Conservation (phyloP, 1,140 invertebrate genomes). For the Teleopsis dalmanni region DNA sequence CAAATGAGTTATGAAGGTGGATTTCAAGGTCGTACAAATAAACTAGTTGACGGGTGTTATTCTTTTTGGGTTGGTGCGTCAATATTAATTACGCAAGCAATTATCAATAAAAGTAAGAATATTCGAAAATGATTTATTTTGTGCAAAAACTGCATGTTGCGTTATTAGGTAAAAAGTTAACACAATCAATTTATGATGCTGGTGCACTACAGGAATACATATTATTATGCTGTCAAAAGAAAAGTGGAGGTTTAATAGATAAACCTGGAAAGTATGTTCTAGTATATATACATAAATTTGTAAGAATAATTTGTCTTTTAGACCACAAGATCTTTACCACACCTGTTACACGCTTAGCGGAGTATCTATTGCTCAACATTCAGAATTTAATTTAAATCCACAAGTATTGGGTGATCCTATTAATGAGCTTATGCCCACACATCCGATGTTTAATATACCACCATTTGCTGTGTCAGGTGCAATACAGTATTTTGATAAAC, state of each 20-base stretch:
- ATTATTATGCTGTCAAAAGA: conserved; percentile 83
- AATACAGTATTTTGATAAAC: conserved; percentile 21
- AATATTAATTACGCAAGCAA: conserved; percentile 68
- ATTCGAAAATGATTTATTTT: not conserved
- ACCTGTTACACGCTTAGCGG: conserved; percentile 95
- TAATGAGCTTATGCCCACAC: conserved; percentile 55
- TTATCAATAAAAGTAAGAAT: conserved; percentile 35
- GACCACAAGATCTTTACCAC: conserved; percentile 86
- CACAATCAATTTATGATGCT: conserved; percentile 62
- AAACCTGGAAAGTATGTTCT: conserved; percentile 85
- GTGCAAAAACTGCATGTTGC: not conserved
- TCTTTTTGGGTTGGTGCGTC: conserved; percentile 96
- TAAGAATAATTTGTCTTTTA: conserved; percentile 47
- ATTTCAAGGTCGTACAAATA: conserved; percentile 94
- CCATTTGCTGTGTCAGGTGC: conserved; percentile 34
- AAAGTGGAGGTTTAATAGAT: conserved; percentile 87
- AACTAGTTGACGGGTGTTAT: conserved; percentile 97
- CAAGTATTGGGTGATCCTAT: conserved; percentile 52
- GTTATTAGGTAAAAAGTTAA: conserved; percentile 17
- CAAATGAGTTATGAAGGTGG: conserved; percentile 89
- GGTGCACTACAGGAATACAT: conserved; percentile 91
- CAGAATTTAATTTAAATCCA: conserved; percentile 47
- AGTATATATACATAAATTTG: not conserved
- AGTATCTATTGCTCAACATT: conserved; percentile 88
- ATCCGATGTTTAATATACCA: conserved; percentile 62